Conservation (phyloP, 1,140 invertebrate genomes). For the Oryctes rhinoceros region DNA sequence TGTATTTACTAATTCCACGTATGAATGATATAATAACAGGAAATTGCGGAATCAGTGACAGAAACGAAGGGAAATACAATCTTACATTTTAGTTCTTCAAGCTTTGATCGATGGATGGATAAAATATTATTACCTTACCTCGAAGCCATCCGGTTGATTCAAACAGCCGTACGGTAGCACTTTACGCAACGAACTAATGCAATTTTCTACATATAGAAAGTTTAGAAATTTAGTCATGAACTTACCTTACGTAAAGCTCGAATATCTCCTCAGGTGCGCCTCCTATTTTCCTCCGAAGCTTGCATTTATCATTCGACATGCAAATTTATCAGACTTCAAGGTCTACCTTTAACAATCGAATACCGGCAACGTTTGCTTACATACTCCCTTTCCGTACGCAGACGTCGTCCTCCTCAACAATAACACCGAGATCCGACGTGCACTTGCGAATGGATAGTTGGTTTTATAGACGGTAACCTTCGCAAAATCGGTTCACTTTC, state of each 20-base stretch:
- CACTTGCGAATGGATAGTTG: conserved; percentile 22
- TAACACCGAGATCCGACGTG: not conserved
- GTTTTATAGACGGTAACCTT: conserved; percentile 28
- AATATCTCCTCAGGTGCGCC: not conserved
- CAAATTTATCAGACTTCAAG: conserved; percentile 22
- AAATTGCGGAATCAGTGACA: no score
- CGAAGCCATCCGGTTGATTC: no score
- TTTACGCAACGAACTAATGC: not conserved
- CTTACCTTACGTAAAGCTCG: not conserved
- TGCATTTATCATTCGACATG: conserved; percentile 1
- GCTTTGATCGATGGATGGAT: no score
- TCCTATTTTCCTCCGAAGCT: not conserved
- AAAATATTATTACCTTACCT: no score
- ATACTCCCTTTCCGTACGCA: conserved; percentile 19
- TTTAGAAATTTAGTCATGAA: not conserved
- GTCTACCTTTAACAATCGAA: not conserved
- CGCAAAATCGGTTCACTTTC: conserved; percentile 29
- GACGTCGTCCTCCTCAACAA: not conserved
- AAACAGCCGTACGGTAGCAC: not conserved
- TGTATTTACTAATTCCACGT: no score
- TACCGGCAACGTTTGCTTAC: conserved; percentile 5
- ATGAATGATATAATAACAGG: no score
- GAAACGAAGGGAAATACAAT: no score
- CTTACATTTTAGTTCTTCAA: no score
- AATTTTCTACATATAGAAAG: not conserved